Percentiles rank a stretch among this genome's conserved stretches.
Evolutionary conservation across 2,113 vertebrate genomes (phyloP).

Genomic region (Sialia sialis): DNA sequence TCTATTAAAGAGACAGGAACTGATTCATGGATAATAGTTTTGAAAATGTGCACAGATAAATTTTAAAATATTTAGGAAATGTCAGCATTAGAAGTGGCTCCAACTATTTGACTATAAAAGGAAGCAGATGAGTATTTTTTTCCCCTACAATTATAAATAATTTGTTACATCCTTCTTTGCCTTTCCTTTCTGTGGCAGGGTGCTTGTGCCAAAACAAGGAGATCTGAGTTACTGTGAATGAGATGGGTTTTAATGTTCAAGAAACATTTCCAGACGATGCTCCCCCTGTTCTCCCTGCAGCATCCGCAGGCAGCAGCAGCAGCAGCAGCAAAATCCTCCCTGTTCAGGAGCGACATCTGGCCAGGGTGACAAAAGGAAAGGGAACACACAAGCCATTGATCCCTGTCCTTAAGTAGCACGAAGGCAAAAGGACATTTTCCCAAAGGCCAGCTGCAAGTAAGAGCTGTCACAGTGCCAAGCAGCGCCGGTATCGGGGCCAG

Average conservation of each 20-base stretch:
- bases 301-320: neutral
- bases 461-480: neutral
- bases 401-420: neutral
- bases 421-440: neutral
- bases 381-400: neutral
- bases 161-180: slow-evolving; percentile 42
- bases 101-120: slow-evolving; percentile 51
- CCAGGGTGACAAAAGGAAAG: neutral
- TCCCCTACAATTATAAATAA: slow-evolving; percentile 27
- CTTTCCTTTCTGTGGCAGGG: slow-evolving; percentile 20
- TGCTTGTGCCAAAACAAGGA: slow-evolving; percentile 47
- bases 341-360: neutral
- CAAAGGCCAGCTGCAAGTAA: neutral
- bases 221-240: neutral
- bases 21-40: slow-evolving; percentile 52
- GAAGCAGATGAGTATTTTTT: neutral
- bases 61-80: slow-evolving; percentile 57
- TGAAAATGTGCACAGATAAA: slow-evolving; percentile 55
- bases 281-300: neutral
- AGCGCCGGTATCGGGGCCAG: accelerated
- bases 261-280: neutral
- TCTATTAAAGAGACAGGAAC: slow-evolving; percentile 44
- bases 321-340: neutral
- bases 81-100: slow-evolving; percentile 11
- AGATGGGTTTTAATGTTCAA: neutral